These are phyloP conservation scores for Brachionus manjavacas DNA, from an alignment of 1,140 invertebrate genomes.

Conservation along the genomic window DNA sequence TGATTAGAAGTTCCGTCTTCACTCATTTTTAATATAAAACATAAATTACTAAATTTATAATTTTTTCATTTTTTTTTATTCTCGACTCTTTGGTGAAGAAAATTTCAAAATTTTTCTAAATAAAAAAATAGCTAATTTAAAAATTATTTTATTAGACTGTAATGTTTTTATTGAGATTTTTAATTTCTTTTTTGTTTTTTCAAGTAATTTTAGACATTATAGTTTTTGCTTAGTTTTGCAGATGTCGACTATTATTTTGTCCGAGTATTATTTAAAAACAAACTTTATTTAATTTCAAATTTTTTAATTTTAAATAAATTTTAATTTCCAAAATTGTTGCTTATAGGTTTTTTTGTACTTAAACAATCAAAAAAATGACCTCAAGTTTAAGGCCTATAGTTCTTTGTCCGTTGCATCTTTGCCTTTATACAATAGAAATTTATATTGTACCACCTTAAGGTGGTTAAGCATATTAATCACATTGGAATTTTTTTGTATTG, in stretches of 20 bases:
- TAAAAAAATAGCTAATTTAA: not conserved
- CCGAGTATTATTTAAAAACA: too few relatives aligned
- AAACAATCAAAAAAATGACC: too few relatives aligned
- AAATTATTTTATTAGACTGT: not conserved
- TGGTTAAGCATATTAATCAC: too few relatives aligned
- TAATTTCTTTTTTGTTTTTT: not conserved
- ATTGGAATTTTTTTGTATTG: too few relatives aligned
- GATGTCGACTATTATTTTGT: not conserved
- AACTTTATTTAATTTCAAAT: too few relatives aligned
- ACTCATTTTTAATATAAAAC: constrained; percentile 7
- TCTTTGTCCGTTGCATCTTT: too few relatives aligned
- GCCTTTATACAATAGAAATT: too few relatives aligned
- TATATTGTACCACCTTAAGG: too few relatives aligned
- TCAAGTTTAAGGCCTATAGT: too few relatives aligned
- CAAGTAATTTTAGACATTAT: not conserved
- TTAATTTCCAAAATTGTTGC: too few relatives aligned
- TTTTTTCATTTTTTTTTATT: not conserved
- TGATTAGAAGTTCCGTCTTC: not conserved
- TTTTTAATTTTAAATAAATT: too few relatives aligned
- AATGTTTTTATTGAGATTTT: not conserved
- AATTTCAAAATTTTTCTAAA: not conserved
- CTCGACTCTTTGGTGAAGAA: not conserved
- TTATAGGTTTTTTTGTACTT: too few relatives aligned
- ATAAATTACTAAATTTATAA: not conserved
- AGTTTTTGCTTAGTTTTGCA: not conserved